phyloP scores from a whole-genome alignment of 2,888 invertebrate species.

The Perizoma flavofasciatum region DNA sequence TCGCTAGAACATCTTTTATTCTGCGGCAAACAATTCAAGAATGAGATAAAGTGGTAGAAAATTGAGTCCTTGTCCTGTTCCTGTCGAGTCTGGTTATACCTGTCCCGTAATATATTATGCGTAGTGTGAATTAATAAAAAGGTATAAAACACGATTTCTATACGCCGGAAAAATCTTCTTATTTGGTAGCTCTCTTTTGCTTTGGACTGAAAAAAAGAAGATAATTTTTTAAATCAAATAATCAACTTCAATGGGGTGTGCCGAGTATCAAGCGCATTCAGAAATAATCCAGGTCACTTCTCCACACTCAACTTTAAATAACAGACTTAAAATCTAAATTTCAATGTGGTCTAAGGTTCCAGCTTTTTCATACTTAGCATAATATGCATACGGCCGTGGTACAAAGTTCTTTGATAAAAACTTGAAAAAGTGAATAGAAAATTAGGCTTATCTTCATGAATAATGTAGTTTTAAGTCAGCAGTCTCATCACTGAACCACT shows the following conservation, averaged over 20 bases:
- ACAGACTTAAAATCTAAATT: slow-evolving; percentile 28
- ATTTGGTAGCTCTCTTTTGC: no score
- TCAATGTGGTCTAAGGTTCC: slow-evolving; percentile 23
- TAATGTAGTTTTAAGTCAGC: slow-evolving; percentile 37
- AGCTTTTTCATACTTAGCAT: slow-evolving; percentile 26
- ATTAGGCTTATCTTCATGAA: slow-evolving; percentile 45
- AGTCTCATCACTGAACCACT: slow-evolving; percentile 1
- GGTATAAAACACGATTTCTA: no score
- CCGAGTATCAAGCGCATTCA: no score
- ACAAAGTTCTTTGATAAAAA: slow-evolving; percentile 40
- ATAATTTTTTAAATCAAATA: no score
- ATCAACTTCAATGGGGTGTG: no score
- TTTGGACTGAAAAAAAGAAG: no score
- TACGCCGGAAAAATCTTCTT: no score
- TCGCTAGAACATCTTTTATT: background rate
- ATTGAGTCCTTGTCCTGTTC: background rate
- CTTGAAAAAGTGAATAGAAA: slow-evolving; percentile 46
- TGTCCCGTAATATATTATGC: background rate
- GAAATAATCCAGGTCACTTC: background rate
- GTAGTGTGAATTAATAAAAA: no score
- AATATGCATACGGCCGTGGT: slow-evolving; percentile 25
- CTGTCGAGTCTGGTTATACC: background rate
- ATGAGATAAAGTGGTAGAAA: background rate
- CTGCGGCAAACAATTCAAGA: background rate
- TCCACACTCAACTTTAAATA: slow-evolving; percentile 6